A percentile compares a stretch with the other conserved stretches of the same genome.
Evolutionary conservation across 2,113 vertebrate genomes (phyloP).

Genomic region (Paedocypris sp.): DNA sequence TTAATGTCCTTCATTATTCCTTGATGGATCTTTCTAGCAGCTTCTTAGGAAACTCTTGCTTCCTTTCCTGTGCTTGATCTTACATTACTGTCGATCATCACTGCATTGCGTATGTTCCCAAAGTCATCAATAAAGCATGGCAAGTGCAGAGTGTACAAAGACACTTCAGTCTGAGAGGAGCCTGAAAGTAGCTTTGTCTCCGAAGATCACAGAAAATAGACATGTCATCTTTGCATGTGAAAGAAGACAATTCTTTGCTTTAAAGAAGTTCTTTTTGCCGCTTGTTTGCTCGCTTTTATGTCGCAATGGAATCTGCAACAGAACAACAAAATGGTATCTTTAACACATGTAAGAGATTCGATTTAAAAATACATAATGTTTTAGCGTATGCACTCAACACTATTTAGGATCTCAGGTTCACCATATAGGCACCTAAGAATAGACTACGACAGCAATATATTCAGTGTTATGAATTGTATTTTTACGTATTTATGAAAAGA

Average conservation of each 20-base stretch:
- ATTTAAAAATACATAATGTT: too few relatives aligned
- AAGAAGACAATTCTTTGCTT: too few relatives aligned
- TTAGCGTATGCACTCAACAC: too few relatives aligned
- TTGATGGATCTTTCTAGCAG: neutral
- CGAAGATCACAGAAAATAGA: neutral
- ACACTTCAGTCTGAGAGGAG: neutral
- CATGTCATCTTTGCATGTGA: neutral
- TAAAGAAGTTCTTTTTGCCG: too few relatives aligned
- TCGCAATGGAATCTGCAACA: neutral
- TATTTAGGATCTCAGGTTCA: too few relatives aligned
- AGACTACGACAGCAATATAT: too few relatives aligned
- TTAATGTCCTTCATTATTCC: neutral
- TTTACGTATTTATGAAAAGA: too few relatives aligned
- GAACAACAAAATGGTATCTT: neutral
- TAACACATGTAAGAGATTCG: too few relatives aligned
- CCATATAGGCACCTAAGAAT: too few relatives aligned
- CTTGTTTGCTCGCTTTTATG: neutral
- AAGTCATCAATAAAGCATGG: slow-evolving; percentile 16
- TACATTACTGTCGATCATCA: neutral
- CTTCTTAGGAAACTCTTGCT: neutral
- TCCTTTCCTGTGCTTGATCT: neutral
- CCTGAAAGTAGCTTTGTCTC: neutral
- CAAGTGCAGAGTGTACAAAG: neutral
- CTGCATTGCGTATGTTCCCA: neutral
- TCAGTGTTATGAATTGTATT: too few relatives aligned